Base-by-base conservation (phyloP, 2,797 vertebrate genomes). In the Arrhamphus sclerolepis region DNA sequence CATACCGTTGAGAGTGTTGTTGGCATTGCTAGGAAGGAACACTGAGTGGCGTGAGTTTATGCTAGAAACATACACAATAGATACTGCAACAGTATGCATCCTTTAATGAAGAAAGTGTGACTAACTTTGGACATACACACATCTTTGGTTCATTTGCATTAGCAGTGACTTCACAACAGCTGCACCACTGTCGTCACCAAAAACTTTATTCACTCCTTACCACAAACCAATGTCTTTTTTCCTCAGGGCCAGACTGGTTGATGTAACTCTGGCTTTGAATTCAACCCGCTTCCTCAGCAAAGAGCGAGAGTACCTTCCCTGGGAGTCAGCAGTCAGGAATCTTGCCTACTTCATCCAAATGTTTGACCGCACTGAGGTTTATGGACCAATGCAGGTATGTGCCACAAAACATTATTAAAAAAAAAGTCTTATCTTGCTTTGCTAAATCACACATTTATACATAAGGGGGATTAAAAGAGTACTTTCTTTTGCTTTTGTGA, bases 361-460 rank as follows among this genome's bases (percentile, higher is more conserved):
- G 93, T 93, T 94, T 48, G 91, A 93, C 75, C 92, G 92, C 46
- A 90, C 93, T 0, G 89, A 92, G 56, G 89, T 93, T 34, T 89
- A 89, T 4, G 92, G 93, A 50, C 84, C 89, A 21, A 90, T 94
- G 79, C 89, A 90, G 89, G 93, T 77, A 83, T 1, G 78, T 82
- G 5, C 8, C 16, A 46, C 4, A 41, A 38, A 46, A 43, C 1
- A 2, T 22, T 10, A 6, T 28, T 13, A 0, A 0, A 21, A 40
- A 40, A 38, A 18, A 26, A 56, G 16, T 7, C n/a, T 18, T n/a
- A 0, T 6, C 19, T 43, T 50, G n/a, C 10, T 56, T 38, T 29
- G 2, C 49, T 0, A 38, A 17, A 16, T 24, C 13, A 14, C 34
- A 5, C 14, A 34, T 11, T 34, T n/a, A n/a, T n/a, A n/a, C n/a